Evolutionary conservation across 1,140 invertebrate species (phyloP), one percentile per base, ranked within the genome.

Genomic region (Lineus longissimus): DNA sequence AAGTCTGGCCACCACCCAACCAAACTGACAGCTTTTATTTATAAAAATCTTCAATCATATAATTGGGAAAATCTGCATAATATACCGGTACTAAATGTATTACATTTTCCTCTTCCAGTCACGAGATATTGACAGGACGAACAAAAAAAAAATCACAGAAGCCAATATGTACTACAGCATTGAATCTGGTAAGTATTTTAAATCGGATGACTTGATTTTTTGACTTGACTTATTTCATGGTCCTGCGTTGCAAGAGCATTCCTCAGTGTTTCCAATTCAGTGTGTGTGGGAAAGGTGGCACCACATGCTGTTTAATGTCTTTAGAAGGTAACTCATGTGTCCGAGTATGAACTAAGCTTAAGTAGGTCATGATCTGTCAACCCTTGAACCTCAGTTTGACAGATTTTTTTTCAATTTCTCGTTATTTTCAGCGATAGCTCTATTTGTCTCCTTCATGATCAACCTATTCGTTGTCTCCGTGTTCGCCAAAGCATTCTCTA

Each of bases 401-500:
- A 13, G 40, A 43, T 43, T 43, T 19, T n/a, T n/a, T n/a, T n/a
- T n/a, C n/a, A n/a, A n/a, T n/a, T n/a, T n/a, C n/a, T n/a, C 11
- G 19, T 61, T 36, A 61, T 45, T 66, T 73, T 55, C 67, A 73
- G 76, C 63, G 1, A 83, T 95, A 51, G 93, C 93, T 2, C 78
- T 95, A 13, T 86, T 92, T 65, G 84, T 91, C 2, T 93, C 92
- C 4, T 93, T 95, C 71, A 76, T 94, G 19, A 94, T 95, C 62
- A 95, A 95, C 77, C 85, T 95, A 11, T 93, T 94, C 80, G 92
- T 95, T 11, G 89, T 94, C 0, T 80, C 90, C 2, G 92, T 95
- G 4, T 95, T 95, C 79, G 93, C 91, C 23, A 83, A 88, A 74
- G 92, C 90, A 22, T 85, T 95, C 66, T 91, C 85, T 69, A 77